A percentile compares a stretch with the other conserved stretches of the same genome.
Conservation (phyloP, 2,888 invertebrate species). For the Eupithecia dodoneata region DNA sequence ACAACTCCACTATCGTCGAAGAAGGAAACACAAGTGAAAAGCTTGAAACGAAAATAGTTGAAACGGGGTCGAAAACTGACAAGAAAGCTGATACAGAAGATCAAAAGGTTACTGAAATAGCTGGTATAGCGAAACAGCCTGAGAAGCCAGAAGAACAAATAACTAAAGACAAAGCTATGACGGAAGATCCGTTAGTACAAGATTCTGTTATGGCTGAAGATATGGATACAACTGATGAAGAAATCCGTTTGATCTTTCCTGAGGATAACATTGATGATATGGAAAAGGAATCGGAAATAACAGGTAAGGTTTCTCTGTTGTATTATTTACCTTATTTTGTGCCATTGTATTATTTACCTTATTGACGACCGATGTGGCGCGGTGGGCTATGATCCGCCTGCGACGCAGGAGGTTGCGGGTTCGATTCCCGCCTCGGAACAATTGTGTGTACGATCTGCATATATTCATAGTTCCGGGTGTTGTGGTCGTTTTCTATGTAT, state of each 20-base stretch:
- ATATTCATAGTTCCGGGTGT: too few relatives aligned
- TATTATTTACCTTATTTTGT: neutral
- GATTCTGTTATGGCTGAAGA: conserved; percentile 75
- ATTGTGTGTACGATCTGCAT: too few relatives aligned
- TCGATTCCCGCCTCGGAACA: too few relatives aligned
- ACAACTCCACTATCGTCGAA: conserved; percentile 42
- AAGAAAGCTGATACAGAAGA: conserved; percentile 3
- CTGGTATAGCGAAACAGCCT: neutral
- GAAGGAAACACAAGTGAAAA: neutral
- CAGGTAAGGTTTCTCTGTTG: conserved; percentile 23
- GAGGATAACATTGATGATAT: conserved; percentile 52
- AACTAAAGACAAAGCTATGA: neutral
- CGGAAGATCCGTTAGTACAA: conserved; percentile 16
- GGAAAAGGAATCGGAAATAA: conserved; percentile 43
- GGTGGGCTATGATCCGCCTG: too few relatives aligned
- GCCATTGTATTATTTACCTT: neutral
- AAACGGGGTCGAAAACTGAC: neutral
- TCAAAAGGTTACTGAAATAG: neutral
- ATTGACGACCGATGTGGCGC: too few relatives aligned
- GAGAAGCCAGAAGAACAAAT: neutral
- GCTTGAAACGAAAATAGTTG: neutral
- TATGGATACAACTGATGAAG: conserved; percentile 61
- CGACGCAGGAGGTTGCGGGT: too few relatives aligned
- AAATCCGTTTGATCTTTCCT: conserved; percentile 64
- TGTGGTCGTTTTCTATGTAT: too few relatives aligned